Evolutionary conservation across 2,888 invertebrate genomes (phyloP), one percentile per base, ranked within the genome.

Genomic region (Napeogenes sylphis): DNA sequence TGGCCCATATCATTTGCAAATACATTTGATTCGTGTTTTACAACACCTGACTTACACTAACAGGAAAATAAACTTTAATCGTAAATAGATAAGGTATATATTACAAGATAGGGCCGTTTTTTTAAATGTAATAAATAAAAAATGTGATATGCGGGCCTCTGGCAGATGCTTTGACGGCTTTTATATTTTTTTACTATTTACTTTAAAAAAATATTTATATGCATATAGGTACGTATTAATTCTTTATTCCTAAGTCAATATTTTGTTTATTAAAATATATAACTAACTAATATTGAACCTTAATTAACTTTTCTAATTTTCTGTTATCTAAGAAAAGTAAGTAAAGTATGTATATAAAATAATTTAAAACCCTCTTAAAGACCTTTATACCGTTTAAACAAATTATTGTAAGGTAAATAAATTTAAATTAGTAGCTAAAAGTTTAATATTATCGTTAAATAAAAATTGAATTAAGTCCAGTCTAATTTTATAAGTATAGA

Each of bases 1-100:
- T 64, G 58, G 51, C 66, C 65, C 66, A 64, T 60, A 68, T 65
- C 61, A 63, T 62, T 62, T 59, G 62, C 63, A 63, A 62, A 56
- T 58, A 55, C 61, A 46, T 54, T 62, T 46, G 45, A 33, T 58
- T 53, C 59, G 56, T 54, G 54, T 57, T 57, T 46, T 51, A 51
- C 51, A 57, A 51, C 68, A 68, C 68, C 68, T 68, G 68, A 68
- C 64, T 0, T n/a, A 38, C 38, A 21, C 8, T 14, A 14, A 54
- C 3, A 45, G 51, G 42, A 62, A 10, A 56, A 21, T 55, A 13
- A 45, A 10, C 53, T 30, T 54, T 67, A 58, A 12, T 1, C 0
- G 0, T 8, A 53, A 8, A 2, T 5, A 0, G 4, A 33, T 54
- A 58, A 56, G 45, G 38, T 8, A 10, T 14, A 54, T 5, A 38